Evolutionary conservation across 2,797 vertebrate species (phyloP), one percentile per base, ranked within the genome.

Genomic region (Pantherophis alleghaniensis): DNA sequence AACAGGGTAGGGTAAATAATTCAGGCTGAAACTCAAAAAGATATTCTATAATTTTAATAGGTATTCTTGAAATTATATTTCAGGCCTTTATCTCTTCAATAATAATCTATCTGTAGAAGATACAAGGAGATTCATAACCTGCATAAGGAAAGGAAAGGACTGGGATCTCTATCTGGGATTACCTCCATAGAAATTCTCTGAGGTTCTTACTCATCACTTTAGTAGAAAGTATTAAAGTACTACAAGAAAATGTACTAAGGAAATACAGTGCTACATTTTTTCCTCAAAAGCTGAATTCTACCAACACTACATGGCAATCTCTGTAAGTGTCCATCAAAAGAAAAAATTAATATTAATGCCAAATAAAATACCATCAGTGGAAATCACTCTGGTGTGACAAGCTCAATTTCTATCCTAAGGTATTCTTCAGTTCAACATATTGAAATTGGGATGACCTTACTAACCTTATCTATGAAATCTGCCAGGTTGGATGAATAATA

Each of bases 261-360:
- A 86, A 24, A 0, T 4, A 7, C 3, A 18, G 93, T 93, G 88
- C 0, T 66, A 16, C n/a, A 2, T 74, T 92, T 56, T 66, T 79
- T 91, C 66, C n/a, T 83, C 60, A 91, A 94, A 66, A 0, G 1
- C 90, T 89, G 93, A 92, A 92, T 90, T 5, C 56, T 91, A 86
- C 60, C 47, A 57, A 88, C 66, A 95, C 66, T 24, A 3, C 0
- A 0, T 53, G 60, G 79, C 93, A 89, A 88, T 92, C 94, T 95
- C 95, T 95, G 91, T 92, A 86, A 91, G 32, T 90, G 92, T 79
- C 94, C 95, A 96, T 96, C 95, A 98, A 97, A 83, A 97, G 98
- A 97, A 96, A 97, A 98, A 97, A 98, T 98, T 98, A 99, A 99
- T 99, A 99, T 99, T 99, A 98, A 99, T 99, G 98, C 97, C 97